Base-by-base conservation (phyloP, 2,888 invertebrate species). In the Polietes domitor region DNA sequence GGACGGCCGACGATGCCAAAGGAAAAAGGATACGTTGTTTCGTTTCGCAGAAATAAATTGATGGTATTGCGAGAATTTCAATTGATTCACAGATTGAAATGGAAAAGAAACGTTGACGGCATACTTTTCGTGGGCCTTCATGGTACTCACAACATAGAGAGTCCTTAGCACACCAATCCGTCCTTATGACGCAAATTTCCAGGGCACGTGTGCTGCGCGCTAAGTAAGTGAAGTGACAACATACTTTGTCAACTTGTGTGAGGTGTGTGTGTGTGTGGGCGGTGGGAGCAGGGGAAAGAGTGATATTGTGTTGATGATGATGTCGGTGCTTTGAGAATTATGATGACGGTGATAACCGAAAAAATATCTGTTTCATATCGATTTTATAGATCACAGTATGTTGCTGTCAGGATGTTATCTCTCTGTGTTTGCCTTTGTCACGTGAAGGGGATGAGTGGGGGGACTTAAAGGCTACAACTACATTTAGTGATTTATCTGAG, bases 311-410 rank as follows among this genome's bases (percentile, higher is more conserved):
- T 26, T 63, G 50, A 32, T 63, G 70, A 43, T 53, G 43, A 74
- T 77, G 70, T 41, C 71, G 28, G 15, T 28, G 55, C 21, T 41
- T 47, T 47, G n/a, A 47, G 47, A 41, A 5, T 26, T 50, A 70
- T 55, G 41, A 75, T 71, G 63, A 70, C 58, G 32, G 68, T 26
- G 68, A 37, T 53, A 47, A 2, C 9, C 68, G 43, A 68, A 75
- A 63, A 77, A 82, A 84, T 80, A 88, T 90, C 90, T 90, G 90
- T 90, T 91, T 88, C 87, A 87, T 87, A 90, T 90, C 89, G 90
- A 90, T 90, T 90, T 90, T 89, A 87, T 88, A 86, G n/a, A n/a
- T n/a, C 85, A 75, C 43, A 41, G 77, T 47, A 15, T 28, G 68
- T 19, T 50, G 55, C 47, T 53, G 37, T 21, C 43, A 21, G n/a